Conservation (phyloP, 2,888 invertebrate species). For the Phaonia tiefii region DNA sequence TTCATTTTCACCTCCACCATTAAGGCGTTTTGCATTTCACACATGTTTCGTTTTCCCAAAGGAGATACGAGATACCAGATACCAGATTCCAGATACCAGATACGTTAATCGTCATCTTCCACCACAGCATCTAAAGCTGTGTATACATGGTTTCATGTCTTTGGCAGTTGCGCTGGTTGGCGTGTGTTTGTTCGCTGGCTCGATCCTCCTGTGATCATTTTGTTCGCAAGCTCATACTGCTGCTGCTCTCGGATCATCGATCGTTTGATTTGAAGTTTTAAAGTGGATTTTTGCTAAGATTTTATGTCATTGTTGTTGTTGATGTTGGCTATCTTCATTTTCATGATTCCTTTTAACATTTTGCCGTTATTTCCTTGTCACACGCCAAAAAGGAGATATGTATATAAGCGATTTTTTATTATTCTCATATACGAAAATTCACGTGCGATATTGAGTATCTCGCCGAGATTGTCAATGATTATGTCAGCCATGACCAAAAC, state of each 20-base stretch:
- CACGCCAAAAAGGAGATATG: conserved; percentile 63
- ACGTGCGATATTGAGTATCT: conserved; percentile 64
- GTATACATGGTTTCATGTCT: not conserved
- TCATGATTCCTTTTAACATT: conserved; percentile 29
- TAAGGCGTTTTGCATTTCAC: conserved; percentile 65
- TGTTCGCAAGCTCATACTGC: no score
- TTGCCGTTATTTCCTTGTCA: conserved; percentile 64
- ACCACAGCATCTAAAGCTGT: not conserved
- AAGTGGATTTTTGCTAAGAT: conserved; percentile 21
- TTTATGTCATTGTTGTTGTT: no score
- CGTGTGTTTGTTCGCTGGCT: conserved; percentile 1
- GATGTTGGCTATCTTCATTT: no score
- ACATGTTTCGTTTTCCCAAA: conserved; percentile 53
- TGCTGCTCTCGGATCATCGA: conserved; percentile 15
- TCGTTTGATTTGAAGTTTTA: conserved; percentile 2
- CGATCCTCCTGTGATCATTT: conserved; percentile 24
- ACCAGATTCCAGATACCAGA: no score
- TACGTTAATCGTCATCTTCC: not conserved
- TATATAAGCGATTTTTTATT: not conserved
- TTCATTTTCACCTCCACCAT: not conserved
- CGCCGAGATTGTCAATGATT: conserved; percentile 25
- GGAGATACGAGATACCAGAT: not conserved
- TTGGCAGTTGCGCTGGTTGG: not conserved
- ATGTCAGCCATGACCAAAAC: conserved; percentile 9
- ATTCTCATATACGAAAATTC: conserved; percentile 44